Base-by-base conservation (phyloP, 1,140 invertebrate species). In the Diorhabda sublineata region DNA sequence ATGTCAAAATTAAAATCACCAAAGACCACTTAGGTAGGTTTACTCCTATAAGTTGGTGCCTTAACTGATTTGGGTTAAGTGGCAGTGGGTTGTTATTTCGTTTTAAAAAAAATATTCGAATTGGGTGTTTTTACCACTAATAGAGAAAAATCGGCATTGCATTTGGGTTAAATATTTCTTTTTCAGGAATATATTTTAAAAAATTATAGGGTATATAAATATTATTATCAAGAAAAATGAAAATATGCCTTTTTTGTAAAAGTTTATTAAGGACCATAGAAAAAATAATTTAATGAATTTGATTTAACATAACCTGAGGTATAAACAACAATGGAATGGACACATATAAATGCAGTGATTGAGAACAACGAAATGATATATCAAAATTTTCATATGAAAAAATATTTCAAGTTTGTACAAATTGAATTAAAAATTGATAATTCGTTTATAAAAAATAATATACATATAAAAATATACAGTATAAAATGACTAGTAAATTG, bases 271-370 rank as follows among this genome's bases (percentile, higher is more conserved):
- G 47, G n/a, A 52, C n/a, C 47, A 52, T 52, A 52, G 47, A 52
- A 64, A 64, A 64, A 64, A 57, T 64, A 56, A 57, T 64, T 64
- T 57, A 64, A 41, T 57, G 47, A 56, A 3, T 56, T 64, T 64
- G 26, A 56, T 52, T 56, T 41, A 56, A 64, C 4, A 62, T 11
- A 62, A n/a, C n/a, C 47, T 52, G 43, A 44, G 42, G 63, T 42
- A 64, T 47, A 64, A 64, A 64, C 42, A 64, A 9, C 9, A 56
- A n/a, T 64, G 63, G 63, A 64, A 64, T 64, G 63, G 42, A n/a
- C 56, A 52, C 42, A 56, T 41, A 52, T 57, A 64, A 64, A 64
- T 64, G 63, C 63, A 64, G 45, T 9, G 52, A 26, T 4, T 42
- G 42, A 26, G 42, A 60, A 42, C 11, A 42, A 60, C 58, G 42